phyloP scores from a whole-genome alignment of 2,797 vertebrate species.

The Vespertilio murinus region DNA sequence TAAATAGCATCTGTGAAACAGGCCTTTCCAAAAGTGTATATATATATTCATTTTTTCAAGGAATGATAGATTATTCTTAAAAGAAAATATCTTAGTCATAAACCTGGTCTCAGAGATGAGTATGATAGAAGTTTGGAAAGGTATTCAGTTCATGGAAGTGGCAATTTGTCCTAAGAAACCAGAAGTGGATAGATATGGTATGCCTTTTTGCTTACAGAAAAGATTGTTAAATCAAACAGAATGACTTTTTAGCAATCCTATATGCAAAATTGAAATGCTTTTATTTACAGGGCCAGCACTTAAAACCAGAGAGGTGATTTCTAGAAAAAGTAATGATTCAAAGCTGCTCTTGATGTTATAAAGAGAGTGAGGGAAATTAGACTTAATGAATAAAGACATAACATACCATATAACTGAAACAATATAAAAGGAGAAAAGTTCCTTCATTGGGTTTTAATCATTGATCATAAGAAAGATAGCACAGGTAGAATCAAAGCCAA shows the following conservation, averaged over 20 bases:
- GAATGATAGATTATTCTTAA: background rate
- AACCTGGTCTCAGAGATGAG: background rate
- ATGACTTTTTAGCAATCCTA: background rate
- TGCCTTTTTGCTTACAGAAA: background rate
- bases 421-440: background rate
- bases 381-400: slow-evolving; percentile 8
- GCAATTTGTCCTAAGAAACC: background rate
- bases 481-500: background rate
- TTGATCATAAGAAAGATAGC: background rate
- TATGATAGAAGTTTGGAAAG: background rate
- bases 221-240: background rate
- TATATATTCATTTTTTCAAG: background rate
- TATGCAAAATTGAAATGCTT: background rate
- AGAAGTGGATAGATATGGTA: background rate
- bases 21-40: slow-evolving; percentile 5
- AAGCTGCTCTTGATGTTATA: background rate
- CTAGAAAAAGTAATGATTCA: slow-evolving; percentile 14
- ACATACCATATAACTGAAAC: background rate
- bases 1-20: background rate
- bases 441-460: background rate
- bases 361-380: background rate
- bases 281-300: background rate
- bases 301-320: background rate
- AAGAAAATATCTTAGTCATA: slow-evolving; percentile 15
- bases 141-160: background rate